Percentiles rank a stretch among this genome's conserved stretches.
phyloP scores from a whole-genome alignment of 2,113 vertebrate species.

The Protobothrops flavoviridis region DNA sequence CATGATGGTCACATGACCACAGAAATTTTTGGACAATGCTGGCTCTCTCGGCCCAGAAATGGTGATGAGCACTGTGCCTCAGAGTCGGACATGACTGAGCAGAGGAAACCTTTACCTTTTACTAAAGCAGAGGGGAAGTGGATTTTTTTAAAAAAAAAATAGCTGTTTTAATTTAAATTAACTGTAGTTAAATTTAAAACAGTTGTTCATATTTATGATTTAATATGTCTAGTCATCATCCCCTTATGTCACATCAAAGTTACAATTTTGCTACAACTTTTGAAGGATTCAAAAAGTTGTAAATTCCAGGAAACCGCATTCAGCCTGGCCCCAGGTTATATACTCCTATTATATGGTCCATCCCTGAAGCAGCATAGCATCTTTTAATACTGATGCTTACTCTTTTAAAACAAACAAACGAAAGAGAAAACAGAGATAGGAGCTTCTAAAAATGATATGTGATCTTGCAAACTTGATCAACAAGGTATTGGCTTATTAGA shows the following conservation, averaged over 20 bases:
- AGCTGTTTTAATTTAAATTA: neutral
- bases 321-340: no score
- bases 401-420: neutral
- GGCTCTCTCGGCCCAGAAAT: no score
- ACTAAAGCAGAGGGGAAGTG: neutral
- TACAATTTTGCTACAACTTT: neutral
- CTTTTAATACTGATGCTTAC: neutral
- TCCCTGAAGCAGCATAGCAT: neutral
- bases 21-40: no score
- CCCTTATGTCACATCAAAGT: neutral
- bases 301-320: neutral
- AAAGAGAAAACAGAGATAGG: neutral
- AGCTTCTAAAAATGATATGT: neutral
- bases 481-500: neutral
- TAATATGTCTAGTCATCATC: neutral
- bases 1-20: no score
- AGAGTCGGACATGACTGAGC: no score
- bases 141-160: neutral
- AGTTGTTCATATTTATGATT: neutral
- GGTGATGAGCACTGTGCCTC: no score
- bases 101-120: no score
- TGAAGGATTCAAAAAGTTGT: neutral
- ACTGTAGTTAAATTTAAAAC: neutral
- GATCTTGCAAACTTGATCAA: neutral
- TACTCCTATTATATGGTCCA: neutral